A percentile compares a stretch with the other conserved stretches of the same genome.
These are phyloP conservation scores for Vimba vimba DNA, from an alignment of 2,113 vertebrate species.

Conservation along the genomic window DNA sequence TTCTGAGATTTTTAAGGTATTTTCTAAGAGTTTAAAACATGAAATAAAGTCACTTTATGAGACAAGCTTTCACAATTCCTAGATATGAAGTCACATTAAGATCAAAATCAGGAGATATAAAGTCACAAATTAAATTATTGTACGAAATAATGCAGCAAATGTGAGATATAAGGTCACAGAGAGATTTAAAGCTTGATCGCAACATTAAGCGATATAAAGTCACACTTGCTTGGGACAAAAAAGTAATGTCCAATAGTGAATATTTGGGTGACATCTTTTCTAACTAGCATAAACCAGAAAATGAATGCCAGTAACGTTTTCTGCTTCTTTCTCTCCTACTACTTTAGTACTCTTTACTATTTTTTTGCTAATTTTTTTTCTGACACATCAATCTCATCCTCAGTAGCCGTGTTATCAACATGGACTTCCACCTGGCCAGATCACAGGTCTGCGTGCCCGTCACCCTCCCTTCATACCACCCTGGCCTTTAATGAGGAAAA, in stretches of 20 bases:
- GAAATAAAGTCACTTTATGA: not conserved
- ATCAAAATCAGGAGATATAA: not conserved
- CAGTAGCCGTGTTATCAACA: not conserved
- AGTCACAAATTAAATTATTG: not conserved
- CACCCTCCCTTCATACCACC: not conserved
- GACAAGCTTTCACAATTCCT: not conserved
- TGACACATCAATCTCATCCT: conserved; percentile 11
- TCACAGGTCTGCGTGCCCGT: not conserved
- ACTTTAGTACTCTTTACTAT: not conserved
- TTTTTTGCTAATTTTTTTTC: not conserved
- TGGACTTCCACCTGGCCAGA: not conserved
- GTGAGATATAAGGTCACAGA: not conserved
- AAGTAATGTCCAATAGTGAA: not conserved
- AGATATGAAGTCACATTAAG: not conserved
- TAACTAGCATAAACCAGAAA: not conserved
- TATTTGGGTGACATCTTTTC: not conserved
- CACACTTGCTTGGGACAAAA: not conserved
- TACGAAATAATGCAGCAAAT: not conserved
- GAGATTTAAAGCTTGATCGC: not conserved
- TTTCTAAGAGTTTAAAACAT: not conserved
- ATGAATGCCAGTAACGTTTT: not conserved
- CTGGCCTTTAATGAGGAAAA: conserved; percentile 27
- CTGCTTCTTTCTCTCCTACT: not conserved
- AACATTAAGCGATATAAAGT: not conserved
- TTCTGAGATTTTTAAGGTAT: not conserved